phyloP scores from a whole-genome alignment of 2,888 invertebrate species.

The Neoitamus cyanurus region DNA sequence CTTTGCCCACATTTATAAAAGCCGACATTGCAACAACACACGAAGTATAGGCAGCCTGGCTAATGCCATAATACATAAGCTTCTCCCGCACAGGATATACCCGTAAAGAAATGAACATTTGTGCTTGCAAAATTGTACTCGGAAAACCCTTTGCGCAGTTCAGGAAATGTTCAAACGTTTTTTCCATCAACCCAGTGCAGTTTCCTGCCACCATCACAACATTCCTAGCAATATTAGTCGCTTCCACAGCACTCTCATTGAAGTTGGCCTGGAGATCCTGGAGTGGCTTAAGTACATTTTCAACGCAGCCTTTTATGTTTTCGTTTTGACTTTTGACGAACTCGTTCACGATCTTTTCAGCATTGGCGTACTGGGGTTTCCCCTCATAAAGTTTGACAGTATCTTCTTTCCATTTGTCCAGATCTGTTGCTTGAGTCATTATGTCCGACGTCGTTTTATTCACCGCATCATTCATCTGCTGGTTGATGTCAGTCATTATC shows the following conservation, averaged over 20 bases:
- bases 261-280: neutral
- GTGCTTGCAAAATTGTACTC: neutral
- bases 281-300: neutral
- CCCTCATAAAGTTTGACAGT: neutral
- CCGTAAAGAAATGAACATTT: neutral
- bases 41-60: neutral
- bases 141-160: neutral
- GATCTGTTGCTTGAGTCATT: neutral
- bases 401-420: neutral
- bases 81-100: neutral
- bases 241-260: neutral
- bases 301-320: neutral
- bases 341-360: neutral
- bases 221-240: neutral
- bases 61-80: neutral
- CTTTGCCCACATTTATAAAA: neutral
- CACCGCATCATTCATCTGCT: neutral
- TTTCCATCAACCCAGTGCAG: neutral
- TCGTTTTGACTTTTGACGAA: neutral
- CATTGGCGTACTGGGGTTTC: neutral
- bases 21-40: neutral
- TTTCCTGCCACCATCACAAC: neutral
- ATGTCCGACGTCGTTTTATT: neutral
- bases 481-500: neutral
- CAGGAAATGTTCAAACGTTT: neutral